Evolutionary conservation across 2,113 vertebrate genomes (phyloP), one percentile per base, ranked within the genome.

Genomic region (Cairina moschata): DNA sequence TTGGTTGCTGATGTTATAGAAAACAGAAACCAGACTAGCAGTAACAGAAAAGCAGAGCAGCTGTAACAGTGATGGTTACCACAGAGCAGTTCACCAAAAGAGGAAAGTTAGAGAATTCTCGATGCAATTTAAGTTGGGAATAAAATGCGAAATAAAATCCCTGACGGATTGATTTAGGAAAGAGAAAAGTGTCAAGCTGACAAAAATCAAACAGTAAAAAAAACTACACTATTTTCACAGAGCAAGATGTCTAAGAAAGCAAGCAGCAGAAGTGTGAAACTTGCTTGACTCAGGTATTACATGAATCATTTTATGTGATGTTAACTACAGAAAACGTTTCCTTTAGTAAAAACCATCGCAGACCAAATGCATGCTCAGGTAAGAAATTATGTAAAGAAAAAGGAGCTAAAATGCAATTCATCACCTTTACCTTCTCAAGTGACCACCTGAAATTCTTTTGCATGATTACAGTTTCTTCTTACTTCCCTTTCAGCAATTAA

Each of bases 341-440:
- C 90, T 86, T 90, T 38, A 85, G 83, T 76, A 94, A 88, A 29
- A 96, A 86, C 82, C 29, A 84, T 75, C 79, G 84, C 65, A 94
- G 88, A 94, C 46, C 86, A 87, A 96, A 95, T 73, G 59, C 54
- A 88, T 12, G 9, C 83, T 92, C 81, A 66, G 59, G 67, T 65
- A 93, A 89, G 80, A 90, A 91, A 87, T 86, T 82, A 87, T 76
- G 91, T 83, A 72, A 97, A 88, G 86, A 93, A 62, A 90, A 48
- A 80, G 77, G 26, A 79, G 54, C n/a, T 84, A 88, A 97, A 95
- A 90, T 17, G 69, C 32, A 84, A 88, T 63, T 77, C 52, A 79
- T 66, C 60, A 87, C 81, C 77, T 88, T 91, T 67, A 68, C 42
- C 66, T 60, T 17, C 32, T 84, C 59, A 38, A 21, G 50, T 34